Evolutionary conservation across 2,888 invertebrate species (phyloP).

Genomic region (Drosophila anomalipes): DNA sequence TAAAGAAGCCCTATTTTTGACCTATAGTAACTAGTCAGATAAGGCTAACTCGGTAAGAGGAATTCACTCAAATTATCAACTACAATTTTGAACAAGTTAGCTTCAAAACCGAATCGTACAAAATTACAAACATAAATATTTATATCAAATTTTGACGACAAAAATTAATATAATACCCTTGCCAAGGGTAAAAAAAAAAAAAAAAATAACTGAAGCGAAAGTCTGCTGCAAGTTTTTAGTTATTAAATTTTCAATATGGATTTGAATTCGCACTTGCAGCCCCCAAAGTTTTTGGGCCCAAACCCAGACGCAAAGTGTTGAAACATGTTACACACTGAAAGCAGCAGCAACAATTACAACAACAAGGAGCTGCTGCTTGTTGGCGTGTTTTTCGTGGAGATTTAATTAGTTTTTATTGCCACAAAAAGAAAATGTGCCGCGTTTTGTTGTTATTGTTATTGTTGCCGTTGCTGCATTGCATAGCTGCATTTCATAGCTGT

Average conservation of each 20-base stretch:
- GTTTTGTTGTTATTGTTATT: constrained; percentile 35
- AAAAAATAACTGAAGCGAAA: constrained; percentile 29
- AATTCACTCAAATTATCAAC: background rate
- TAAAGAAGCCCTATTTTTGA: background rate
- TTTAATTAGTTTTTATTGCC: constrained; percentile 76
- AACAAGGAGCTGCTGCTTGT: constrained; percentile 34
- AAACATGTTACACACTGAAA: constrained; percentile 68
- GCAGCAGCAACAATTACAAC: constrained; percentile 7
- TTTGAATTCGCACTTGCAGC: constrained; percentile 59
- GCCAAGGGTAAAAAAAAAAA: constrained; percentile 9
- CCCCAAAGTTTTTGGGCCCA: constrained; percentile 39
- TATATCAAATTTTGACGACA: background rate
- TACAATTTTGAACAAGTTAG: background rate
- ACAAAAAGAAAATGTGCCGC: constrained; percentile 50
- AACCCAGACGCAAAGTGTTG: constrained; percentile 71
- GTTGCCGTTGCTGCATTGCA: constrained; percentile 37
- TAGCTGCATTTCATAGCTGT: constrained; percentile 53
- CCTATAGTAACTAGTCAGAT: too few species aligned
- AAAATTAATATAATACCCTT: background rate
- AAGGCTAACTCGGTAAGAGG: background rate
- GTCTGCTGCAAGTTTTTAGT: constrained; percentile 66
- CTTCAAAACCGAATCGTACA: background rate
- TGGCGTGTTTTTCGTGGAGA: constrained; percentile 65
- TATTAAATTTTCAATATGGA: constrained; percentile 79
- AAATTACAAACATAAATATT: background rate